A percentile compares a stretch with the other conserved stretches of the same genome.
Conservation (phyloP, 2,113 vertebrate species). For the Melanocharis versteri region DNA sequence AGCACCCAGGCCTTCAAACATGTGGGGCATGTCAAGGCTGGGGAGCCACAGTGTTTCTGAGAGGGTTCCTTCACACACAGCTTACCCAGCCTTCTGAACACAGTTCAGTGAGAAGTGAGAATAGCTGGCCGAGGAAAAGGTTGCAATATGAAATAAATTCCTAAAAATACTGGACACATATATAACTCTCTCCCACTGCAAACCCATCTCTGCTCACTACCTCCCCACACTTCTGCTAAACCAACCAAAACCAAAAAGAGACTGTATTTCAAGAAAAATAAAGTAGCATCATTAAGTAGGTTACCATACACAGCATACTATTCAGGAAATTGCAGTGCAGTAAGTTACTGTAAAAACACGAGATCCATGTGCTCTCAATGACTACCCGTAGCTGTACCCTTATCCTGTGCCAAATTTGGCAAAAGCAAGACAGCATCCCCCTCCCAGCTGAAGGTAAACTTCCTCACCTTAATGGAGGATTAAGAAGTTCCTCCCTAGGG, state of each 20-base stretch:
- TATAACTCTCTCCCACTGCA: neutral
- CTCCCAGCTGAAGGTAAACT: neutral
- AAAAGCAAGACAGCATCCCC: neutral
- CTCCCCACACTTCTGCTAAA: neutral
- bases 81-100: neutral
- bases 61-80: neutral
- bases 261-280: conserved; percentile 12
- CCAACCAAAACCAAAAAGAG: neutral
- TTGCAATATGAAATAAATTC: neutral
- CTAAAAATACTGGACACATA: neutral
- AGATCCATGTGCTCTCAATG: neutral
- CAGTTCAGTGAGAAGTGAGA: neutral
- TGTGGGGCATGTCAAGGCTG: neutral
- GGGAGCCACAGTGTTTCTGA: neutral
- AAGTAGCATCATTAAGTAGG: neutral
- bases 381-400: neutral
- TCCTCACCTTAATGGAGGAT: neutral
- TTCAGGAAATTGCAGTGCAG: neutral
- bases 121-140: neutral
- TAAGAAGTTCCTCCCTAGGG: neutral
- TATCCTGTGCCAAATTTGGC: neutral
- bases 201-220: neutral
- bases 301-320: neutral
- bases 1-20: neutral
- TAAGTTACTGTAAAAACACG: neutral